Percentiles rank a stretch among this genome's conserved stretches.
Evolutionary conservation across 2,888 invertebrate species (phyloP).

Genomic region (Machimus atricapillus): DNA sequence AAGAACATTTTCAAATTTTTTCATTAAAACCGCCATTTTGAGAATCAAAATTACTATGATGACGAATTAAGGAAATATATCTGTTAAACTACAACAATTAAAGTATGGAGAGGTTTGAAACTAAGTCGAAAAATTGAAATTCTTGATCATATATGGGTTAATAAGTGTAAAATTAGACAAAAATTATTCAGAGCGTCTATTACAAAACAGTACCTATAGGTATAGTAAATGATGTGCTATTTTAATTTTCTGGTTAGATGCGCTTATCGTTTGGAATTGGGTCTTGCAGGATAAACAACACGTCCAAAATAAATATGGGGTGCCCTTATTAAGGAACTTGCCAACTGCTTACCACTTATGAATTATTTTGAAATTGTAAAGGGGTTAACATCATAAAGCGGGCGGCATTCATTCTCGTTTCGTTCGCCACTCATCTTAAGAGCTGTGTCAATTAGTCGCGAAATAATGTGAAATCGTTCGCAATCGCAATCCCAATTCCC

Average conservation of each 20-base stretch:
- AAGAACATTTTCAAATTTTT: too few relatives aligned
- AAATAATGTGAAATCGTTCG: not conserved
- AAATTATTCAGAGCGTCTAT: too few relatives aligned
- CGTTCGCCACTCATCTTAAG: not conserved
- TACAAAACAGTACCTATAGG: too few relatives aligned
- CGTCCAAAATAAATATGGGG: not conserved
- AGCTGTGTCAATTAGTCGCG: not conserved
- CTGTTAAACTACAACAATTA: too few relatives aligned
- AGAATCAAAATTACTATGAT: too few relatives aligned
- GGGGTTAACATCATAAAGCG: not conserved
- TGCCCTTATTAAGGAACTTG: not conserved
- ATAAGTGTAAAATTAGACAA: too few relatives aligned
- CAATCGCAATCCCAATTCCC: not conserved
- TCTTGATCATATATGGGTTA: too few relatives aligned
- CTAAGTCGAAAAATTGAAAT: too few relatives aligned
- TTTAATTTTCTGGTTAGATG: not conserved
- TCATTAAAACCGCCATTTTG: too few relatives aligned
- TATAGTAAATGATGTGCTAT: not conserved
- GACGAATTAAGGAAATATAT: too few relatives aligned
- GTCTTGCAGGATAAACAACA: not conserved
- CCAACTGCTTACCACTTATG: not conserved
- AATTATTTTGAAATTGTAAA: not conserved
- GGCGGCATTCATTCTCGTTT: not conserved
- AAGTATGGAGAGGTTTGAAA: too few relatives aligned
- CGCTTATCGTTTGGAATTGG: not conserved